Conservation (phyloP, 1,140 invertebrate genomes). For the Pygmarrhopalites habei region DNA sequence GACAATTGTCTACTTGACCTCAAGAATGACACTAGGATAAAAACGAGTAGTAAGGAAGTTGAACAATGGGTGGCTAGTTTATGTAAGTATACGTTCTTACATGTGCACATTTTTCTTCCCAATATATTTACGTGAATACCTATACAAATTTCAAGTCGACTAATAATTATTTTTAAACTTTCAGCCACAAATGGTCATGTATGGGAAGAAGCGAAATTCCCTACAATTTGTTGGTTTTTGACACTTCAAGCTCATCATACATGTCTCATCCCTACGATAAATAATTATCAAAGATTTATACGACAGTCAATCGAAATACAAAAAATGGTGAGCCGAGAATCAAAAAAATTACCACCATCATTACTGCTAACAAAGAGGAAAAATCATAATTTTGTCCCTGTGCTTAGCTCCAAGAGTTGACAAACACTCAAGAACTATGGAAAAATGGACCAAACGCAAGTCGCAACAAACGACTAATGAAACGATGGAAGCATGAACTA, state of each 20-base stretch:
- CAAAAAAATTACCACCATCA: too few species aligned
- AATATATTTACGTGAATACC: too few species aligned
- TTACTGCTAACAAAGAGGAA: too few species aligned
- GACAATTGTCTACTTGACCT: constrained; percentile 66
- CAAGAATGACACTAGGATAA: constrained; percentile 76
- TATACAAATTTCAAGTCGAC: too few species aligned
- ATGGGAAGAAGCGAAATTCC: constrained; percentile 78
- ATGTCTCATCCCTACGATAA: constrained; percentile 74
- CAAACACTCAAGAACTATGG: constrained; percentile 74
- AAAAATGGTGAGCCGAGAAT: constrained; percentile 69
- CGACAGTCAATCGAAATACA: constrained; percentile 81
- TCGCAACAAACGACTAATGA: constrained; percentile 74
- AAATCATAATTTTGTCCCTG: constrained; percentile 16
- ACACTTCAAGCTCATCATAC: constrained; percentile 90
- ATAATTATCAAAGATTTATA: constrained; percentile 74
- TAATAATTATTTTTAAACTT: constrained; percentile 6
- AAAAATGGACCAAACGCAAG: constrained; percentile 61
- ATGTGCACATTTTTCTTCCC: too few species aligned
- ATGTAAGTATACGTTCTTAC: constrained; percentile 55
- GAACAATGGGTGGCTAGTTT: constrained; percentile 64
- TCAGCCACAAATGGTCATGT: constrained; percentile 44
- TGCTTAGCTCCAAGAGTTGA: constrained; percentile 64
- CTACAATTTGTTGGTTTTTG: constrained; percentile 93
- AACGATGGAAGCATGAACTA: constrained; percentile 74
- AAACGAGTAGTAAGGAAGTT: constrained; percentile 69